phyloP scores from a whole-genome alignment of 2,888 invertebrate genomes.

The Mylabris sibirica region DNA sequence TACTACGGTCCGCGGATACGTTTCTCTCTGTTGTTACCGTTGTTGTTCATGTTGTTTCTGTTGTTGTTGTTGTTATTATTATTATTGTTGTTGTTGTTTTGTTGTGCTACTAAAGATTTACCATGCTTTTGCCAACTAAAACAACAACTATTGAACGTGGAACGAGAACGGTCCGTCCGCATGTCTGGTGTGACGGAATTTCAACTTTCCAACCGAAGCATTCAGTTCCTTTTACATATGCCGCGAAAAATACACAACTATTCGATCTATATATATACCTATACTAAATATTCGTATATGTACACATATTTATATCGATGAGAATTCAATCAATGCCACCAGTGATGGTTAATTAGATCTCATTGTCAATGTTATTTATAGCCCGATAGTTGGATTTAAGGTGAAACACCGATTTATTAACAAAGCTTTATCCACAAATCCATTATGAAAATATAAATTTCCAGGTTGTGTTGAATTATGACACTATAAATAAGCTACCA shows the following conservation, averaged over 20 bases:
- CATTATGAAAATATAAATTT: not conserved
- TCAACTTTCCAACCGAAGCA: conserved; percentile 37
- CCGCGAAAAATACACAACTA: conserved; percentile 36
- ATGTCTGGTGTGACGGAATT: conserved; percentile 36
- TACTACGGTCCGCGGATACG: conserved; percentile 29
- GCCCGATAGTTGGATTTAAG: not conserved
- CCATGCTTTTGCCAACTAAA: conserved; percentile 1
- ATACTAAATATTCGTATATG: not conserved
- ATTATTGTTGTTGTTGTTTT: not conserved
- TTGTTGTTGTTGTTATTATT: not conserved
- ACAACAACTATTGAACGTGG: not conserved
- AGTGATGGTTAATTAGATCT: not conserved
- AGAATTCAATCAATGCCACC: not conserved
- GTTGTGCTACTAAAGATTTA: not conserved
- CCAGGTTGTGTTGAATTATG: not conserved
- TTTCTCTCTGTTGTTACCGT: conserved; percentile 17
- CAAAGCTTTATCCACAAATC: not conserved
- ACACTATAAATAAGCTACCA: not conserved
- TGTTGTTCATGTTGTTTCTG: conserved; percentile 1
- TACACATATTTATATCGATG: not conserved
- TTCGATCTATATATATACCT: conserved; percentile 29
- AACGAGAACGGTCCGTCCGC: conserved; percentile 6
- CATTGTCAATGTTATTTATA: not conserved
- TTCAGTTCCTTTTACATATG: conserved; percentile 29
- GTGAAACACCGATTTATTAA: not conserved